Conservation (phyloP, 35 echinoderm and acorn worm genomes). For the Apostichopus japonicus region DNA sequence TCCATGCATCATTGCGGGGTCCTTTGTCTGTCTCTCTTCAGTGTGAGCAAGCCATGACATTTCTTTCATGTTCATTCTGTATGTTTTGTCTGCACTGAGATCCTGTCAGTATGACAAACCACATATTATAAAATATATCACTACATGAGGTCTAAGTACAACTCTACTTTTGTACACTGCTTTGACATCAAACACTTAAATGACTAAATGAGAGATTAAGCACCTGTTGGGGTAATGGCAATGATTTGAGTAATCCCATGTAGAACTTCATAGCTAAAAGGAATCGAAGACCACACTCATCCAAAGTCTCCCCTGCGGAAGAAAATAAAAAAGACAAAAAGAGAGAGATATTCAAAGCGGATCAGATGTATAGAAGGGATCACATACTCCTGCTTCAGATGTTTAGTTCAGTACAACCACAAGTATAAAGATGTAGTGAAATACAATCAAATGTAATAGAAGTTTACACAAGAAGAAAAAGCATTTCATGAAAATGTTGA, state of each 20-base stretch:
- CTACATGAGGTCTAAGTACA: not conserved
- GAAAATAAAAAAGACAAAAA: not conserved
- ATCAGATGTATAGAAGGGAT: too few relatives aligned
- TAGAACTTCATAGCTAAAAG: constrained; percentile 93
- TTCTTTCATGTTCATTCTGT: not conserved
- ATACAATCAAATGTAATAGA: too few relatives aligned
- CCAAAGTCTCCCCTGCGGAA: constrained; percentile 86
- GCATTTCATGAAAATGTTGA: too few relatives aligned
- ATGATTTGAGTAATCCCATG: constrained; percentile 74
- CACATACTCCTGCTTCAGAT: too few relatives aligned
- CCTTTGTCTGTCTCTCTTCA: not conserved
- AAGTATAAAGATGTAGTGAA: too few relatives aligned
- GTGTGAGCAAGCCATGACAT: not conserved
- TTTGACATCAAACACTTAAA: not conserved
- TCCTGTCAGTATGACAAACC: too few relatives aligned
- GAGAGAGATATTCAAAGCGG: not conserved
- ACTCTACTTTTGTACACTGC: not conserved
- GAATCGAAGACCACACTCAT: constrained; percentile 98
- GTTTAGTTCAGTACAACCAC: too few relatives aligned
- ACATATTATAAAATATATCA: too few relatives aligned
- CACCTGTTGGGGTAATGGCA: constrained; percentile 92
- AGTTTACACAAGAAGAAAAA: not conserved
- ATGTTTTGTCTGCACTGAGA: too few relatives aligned
- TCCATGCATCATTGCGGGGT: too few relatives aligned
- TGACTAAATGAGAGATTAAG: not conserved